Conservation (phyloP, 2,113 vertebrate species). For the Tilapia sparmanii region DNA sequence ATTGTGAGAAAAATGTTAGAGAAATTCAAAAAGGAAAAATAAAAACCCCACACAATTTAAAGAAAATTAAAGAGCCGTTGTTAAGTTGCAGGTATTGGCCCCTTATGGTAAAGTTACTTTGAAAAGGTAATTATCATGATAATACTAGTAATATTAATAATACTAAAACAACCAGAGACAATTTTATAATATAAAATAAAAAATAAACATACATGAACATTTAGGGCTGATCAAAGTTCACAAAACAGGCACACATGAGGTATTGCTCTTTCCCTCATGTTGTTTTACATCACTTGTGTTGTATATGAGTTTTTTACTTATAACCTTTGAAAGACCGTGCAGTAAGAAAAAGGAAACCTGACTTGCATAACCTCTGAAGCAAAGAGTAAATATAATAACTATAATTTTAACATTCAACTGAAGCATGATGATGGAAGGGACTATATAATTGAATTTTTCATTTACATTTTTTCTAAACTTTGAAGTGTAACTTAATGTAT, state of each 20-base stretch:
- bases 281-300: background rate
- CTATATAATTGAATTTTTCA: background rate
- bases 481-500: background rate
- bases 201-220: background rate
- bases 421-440: background rate
- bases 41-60: background rate
- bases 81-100: background rate
- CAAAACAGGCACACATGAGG: background rate
- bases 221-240: background rate
- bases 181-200: background rate
- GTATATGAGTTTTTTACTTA: background rate
- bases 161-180: background rate
- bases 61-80: background rate
- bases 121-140: background rate
- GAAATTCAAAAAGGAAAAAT: background rate
- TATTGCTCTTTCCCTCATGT: background rate
- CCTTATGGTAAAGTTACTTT: background rate
- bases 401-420: background rate
- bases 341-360: background rate
- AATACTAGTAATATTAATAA: background rate
- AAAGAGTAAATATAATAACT: accelerated
- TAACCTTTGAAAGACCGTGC: too few species aligned
- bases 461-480: background rate
- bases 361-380: accelerated
- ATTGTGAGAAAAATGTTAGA: background rate